These are phyloP conservation scores for Portevinia maculata DNA, from an alignment of 2,888 invertebrate species.

Conservation along the genomic window DNA sequence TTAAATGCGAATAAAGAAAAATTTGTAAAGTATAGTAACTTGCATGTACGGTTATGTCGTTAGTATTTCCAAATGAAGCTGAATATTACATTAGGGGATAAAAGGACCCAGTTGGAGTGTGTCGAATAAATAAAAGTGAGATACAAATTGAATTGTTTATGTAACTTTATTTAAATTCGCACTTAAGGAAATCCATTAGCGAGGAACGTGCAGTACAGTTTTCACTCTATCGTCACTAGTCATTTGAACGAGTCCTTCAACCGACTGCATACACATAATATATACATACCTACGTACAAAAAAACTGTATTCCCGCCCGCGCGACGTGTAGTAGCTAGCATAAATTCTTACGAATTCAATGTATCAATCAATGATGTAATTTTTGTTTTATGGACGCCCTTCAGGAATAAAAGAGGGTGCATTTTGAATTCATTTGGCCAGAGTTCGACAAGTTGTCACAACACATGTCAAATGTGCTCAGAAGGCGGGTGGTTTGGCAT, in stretches of 20 bases:
- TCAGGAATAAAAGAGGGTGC: constrained; percentile 71
- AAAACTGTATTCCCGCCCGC: constrained; percentile 39
- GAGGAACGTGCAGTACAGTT: constrained; percentile 72
- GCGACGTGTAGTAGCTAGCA: constrained; percentile 48
- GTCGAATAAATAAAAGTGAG: constrained; percentile 54
- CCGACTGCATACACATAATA: constrained; percentile 27
- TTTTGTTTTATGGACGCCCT: constrained; percentile 72
- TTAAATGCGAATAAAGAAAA: too few relatives aligned
- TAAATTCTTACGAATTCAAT: constrained; percentile 68
- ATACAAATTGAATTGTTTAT: constrained; percentile 74
- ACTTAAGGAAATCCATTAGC: constrained; percentile 75
- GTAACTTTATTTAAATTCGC: constrained; percentile 72
- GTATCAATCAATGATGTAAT: constrained; percentile 73
- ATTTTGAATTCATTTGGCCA: constrained; percentile 69
- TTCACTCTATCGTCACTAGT: constrained; percentile 35
- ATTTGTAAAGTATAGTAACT: too few relatives aligned
- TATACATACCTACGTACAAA: constrained; percentile 27
- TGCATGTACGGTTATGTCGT: too few relatives aligned
- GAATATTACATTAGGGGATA: constrained; percentile 9
- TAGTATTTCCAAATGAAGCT: neutral
- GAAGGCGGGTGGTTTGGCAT: constrained; percentile 71
- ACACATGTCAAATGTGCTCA: constrained; percentile 72
- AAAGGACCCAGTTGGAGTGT: constrained; percentile 49
- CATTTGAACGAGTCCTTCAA: constrained; percentile 40
- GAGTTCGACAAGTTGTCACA: constrained; percentile 75